These are phyloP conservation scores for Dendrocopos noguchii DNA, from an alignment of 2,113 vertebrate species.

Conservation along the genomic window DNA sequence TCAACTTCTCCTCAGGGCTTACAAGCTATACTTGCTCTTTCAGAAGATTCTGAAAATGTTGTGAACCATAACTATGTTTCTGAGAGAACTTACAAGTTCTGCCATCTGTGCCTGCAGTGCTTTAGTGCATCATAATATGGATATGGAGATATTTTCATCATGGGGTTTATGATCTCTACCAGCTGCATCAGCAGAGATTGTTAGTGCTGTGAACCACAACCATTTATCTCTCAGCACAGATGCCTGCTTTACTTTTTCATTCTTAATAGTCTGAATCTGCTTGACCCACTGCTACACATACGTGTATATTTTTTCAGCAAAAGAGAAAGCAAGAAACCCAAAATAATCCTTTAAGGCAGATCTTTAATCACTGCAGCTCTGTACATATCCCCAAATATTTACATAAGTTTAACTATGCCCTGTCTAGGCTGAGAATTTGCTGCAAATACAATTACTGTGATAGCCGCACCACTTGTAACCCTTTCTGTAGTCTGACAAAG, in stretches of 20 bases:
- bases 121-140: conserved; percentile 61
- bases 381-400: conserved; percentile 33
- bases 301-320: not conserved
- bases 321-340: not conserved
- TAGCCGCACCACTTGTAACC: not conserved
- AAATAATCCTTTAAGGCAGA: not conserved
- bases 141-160: conserved; percentile 65
- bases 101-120: conserved; percentile 70
- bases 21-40: conserved; percentile 68
- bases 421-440: not conserved
- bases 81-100: conserved; percentile 68
- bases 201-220: conserved; percentile 65
- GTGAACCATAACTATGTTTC: conserved; percentile 71
- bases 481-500: not conserved
- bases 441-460: not conserved
- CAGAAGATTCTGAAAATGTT: conserved; percentile 65
- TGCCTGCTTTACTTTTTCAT: conserved; percentile 23
- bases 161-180: conserved; percentile 66
- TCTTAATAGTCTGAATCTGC: conserved; percentile 26
- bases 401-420: not conserved
- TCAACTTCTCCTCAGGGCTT: conserved; percentile 66
- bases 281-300: conserved; percentile 26
- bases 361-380: conserved; percentile 5
- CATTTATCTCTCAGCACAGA: conserved; percentile 70
- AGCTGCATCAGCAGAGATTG: conserved; percentile 69